Evolutionary conservation across 1,140 invertebrate species (phyloP).

Genomic region (Gryon sp.): DNA sequence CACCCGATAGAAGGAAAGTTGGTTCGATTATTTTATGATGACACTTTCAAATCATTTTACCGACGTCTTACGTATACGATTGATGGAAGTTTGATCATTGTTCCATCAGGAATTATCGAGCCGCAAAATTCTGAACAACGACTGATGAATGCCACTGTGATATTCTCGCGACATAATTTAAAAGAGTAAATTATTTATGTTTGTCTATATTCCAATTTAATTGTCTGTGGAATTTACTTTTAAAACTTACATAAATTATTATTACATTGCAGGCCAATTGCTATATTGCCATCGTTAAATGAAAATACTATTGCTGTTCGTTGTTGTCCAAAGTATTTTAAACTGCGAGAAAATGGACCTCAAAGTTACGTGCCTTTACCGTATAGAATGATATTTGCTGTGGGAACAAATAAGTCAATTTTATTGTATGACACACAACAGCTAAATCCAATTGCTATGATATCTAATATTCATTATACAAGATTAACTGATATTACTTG

Average conservation of each 20-base stretch:
- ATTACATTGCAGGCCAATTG: conserved; percentile 84
- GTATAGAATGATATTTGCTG: conserved; percentile 93
- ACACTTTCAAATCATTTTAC: conserved; percentile 96
- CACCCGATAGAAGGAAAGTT: conserved; percentile 82
- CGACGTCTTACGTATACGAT: conserved; percentile 92
- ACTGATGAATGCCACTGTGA: conserved; percentile 86
- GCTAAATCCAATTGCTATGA: conserved; percentile 88
- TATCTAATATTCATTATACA: conserved; percentile 96
- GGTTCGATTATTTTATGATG: conserved; percentile 93
- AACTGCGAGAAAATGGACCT: conserved; percentile 82
- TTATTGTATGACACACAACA: conserved; percentile 96
- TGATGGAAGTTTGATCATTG: conserved; percentile 92
- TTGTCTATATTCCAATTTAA: conserved; percentile 16
- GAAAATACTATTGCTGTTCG: conserved; percentile 89
- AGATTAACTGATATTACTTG: conserved; percentile 94
- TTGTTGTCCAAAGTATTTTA: conserved; percentile 90
- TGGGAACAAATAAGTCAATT: conserved; percentile 92
- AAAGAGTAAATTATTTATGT: conserved; percentile 82
- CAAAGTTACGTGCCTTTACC: conserved; percentile 83
- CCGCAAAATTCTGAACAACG: conserved; percentile 81
- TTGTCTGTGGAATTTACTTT: conserved; percentile 20
- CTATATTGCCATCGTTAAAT: conserved; percentile 88
- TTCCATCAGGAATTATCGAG: conserved; percentile 89
- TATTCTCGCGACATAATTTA: conserved; percentile 88
- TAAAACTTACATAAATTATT: neutral